Percentiles rank a stretch among this genome's conserved stretches.
These are phyloP conservation scores for Enhydra lutris DNA, from an alignment of 2,113 vertebrate species.

Conservation along the genomic window DNA sequence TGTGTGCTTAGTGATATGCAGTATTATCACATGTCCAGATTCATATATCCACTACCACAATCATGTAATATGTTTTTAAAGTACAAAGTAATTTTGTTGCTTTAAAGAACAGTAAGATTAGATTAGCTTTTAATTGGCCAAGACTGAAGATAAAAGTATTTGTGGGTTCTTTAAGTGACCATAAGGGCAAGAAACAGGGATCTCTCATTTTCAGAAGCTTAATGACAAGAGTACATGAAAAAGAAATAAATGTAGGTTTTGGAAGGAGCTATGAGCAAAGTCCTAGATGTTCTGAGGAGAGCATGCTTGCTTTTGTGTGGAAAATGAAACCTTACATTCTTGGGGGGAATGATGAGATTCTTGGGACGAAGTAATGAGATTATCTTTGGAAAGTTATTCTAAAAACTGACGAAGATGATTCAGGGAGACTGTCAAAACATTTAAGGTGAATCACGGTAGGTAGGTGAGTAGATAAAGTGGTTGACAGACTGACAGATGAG, in stretches of 20 bases:
- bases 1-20: neutral
- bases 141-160: slow-evolving; percentile 36
- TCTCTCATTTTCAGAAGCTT: slow-evolving; percentile 40
- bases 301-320: neutral
- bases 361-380: neutral
- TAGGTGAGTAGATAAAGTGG: neutral
- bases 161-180: slow-evolving; percentile 6
- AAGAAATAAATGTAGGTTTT: neutral
- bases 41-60: neutral
- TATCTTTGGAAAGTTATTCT: slow-evolving; percentile 27
- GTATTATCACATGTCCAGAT: neutral
- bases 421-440: neutral
- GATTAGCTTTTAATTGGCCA: neutral
- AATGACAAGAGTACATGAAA: neutral
- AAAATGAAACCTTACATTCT: slow-evolving; percentile 50
- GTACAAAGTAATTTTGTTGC: neutral
- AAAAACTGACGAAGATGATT: neutral
- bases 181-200: neutral
- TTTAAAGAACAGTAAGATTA: neutral
- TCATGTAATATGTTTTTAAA: neutral
- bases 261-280: neutral
- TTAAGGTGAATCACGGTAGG: neutral
- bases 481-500: neutral
- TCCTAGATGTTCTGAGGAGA: neutral
- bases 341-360: neutral